Conservation (phyloP, 2,888 invertebrate species). For the Blastobasis lacticolella region DNA sequence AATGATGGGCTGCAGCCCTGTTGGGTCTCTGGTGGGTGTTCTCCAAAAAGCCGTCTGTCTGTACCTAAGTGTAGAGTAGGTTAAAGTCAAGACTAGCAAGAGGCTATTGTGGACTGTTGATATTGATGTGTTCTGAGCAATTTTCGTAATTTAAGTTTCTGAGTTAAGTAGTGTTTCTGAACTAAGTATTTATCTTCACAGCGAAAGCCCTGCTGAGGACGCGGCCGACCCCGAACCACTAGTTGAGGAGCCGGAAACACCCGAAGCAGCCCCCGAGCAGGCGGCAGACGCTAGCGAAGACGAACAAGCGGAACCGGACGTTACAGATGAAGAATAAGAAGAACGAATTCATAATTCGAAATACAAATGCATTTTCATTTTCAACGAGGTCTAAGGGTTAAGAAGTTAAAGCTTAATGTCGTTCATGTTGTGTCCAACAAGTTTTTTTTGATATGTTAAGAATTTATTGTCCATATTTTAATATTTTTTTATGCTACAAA, state of each 20-base stretch:
- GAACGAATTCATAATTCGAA: background rate
- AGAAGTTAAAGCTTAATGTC: constrained; percentile 31
- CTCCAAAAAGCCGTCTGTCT: too few species aligned
- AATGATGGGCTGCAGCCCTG: too few species aligned
- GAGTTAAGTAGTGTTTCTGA: background rate
- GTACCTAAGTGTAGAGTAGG: too few species aligned
- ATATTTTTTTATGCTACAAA: too few species aligned
- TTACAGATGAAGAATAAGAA: constrained; percentile 67
- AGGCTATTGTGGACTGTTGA: too few species aligned
- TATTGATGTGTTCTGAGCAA: too few species aligned
- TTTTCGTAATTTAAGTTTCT: too few species aligned
- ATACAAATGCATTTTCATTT: constrained; percentile 28
- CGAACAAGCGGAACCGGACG: constrained; percentile 65
- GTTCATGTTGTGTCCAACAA: constrained; percentile 29
- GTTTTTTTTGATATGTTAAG: background rate
- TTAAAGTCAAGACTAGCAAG: too few species aligned
- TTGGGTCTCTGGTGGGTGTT: too few species aligned
- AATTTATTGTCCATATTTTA: too few species aligned
- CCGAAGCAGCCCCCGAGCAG: constrained; percentile 44
- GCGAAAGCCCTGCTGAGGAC: constrained; percentile 38
- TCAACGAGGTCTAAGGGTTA: constrained; percentile 7
- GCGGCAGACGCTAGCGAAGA: constrained; percentile 57
- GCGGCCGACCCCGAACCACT: constrained; percentile 47
- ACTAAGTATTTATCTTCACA: constrained; percentile 25
- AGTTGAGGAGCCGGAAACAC: constrained; percentile 66